Conservation (phyloP, 2,888 invertebrate species). For the Lypha dubia region DNA sequence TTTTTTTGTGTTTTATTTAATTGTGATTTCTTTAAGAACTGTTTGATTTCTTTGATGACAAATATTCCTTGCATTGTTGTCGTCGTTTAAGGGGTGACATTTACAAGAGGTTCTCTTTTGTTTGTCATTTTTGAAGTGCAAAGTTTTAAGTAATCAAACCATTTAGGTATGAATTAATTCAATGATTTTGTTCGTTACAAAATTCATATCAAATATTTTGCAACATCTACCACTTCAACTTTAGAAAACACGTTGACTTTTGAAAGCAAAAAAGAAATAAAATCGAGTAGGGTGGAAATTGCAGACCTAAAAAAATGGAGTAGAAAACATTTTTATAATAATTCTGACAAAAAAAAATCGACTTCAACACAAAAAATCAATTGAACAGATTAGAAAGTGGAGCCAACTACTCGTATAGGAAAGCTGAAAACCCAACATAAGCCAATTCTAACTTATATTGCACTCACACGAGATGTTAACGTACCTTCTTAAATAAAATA, state of each 20-base stretch:
- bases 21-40: conserved; percentile 39
- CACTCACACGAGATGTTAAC: no score
- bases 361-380: no score
- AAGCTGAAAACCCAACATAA: no score
- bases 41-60: conserved; percentile 66
- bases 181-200: conserved; percentile 65
- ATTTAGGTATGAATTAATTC: conserved; percentile 57
- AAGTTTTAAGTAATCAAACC: conserved; percentile 72
- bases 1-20: no score
- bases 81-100: conserved; percentile 48
- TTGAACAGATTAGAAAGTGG: no score
- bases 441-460: no score
- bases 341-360: no score
- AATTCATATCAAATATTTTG: conserved; percentile 40
- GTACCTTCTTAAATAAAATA: no score
- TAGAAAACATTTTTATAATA: no score
- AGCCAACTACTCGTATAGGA: no score
- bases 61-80: conserved; percentile 42
- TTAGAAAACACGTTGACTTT: neutral
- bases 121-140: conserved; percentile 69
- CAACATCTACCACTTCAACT: conserved; percentile 34
- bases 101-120: conserved; percentile 48
- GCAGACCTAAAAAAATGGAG: neutral
- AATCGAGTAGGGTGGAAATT: no score
- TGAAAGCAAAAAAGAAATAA: neutral